Base-by-base conservation (phyloP, 2,113 vertebrate species). In the Archocentrus centrarchus region DNA sequence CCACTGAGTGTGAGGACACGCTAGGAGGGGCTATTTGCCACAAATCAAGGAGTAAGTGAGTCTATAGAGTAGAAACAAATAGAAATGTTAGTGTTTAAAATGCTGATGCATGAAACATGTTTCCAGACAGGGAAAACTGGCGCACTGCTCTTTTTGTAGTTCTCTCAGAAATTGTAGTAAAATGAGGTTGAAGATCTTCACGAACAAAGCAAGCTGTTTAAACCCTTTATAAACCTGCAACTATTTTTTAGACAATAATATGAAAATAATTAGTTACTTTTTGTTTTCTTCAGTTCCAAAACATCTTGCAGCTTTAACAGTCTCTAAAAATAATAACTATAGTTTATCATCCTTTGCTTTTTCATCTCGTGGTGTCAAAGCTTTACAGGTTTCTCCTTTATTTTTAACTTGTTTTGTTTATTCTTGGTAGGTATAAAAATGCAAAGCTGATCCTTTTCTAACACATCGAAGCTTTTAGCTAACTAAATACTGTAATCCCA, bases 1-100 rank as follows among this genome's bases (percentile, higher is more conserved):
- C 97, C 79, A 95, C 94, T 0, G 94, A 96, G 39, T 99, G 98
- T 53, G 92, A 93, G 47, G 86, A 93, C 35, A n/a, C 86, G 82
- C 96, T 97, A 3, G 89, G 90, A 27, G 98, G 97, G 3, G 97
- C 96, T 32, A 95, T 99, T 94, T 99, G 98, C 92, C 96, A 97
- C 2, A 81, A 93, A 78, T 94, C 96, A 86, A 93, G 95, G 86
- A 92, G 98, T 99, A 95, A 86, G 96, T 76, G 20, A 10, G 7
- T 41, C 55, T 3, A 6, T 20, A 5, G 50, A 37, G 61, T 0
- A 55, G 8, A 57, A 10, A 58, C 15, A 0, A 32, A 58, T 4
- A 39, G n/a, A 50, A 41, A 61, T 35, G 4, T 9, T 35, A 2
- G 8, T 53, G 17, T 17, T 53, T 14, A 53, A 18, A 53, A 17